Evolutionary conservation across 1,140 invertebrate species (phyloP).

Genomic region (Macrobrachium nipponense): DNA sequence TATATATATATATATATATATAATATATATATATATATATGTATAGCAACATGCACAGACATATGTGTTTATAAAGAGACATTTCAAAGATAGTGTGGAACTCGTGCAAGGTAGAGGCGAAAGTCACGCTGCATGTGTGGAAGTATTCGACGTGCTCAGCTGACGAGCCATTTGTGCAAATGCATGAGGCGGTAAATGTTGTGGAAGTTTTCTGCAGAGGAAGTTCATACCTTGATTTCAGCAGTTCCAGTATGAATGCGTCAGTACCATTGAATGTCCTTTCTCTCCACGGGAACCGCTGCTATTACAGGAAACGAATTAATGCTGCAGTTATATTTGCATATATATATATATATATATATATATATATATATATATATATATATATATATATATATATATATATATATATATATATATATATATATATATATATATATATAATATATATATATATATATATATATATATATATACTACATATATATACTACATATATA

Average conservation of each 20-base stretch:
- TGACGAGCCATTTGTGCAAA: too few species aligned
- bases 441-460: neutral
- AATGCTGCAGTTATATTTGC: neutral
- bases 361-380: neutral
- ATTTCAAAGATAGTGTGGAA: too few species aligned
- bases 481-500: neutral
- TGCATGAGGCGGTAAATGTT: too few species aligned
- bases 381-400: neutral
- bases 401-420: neutral
- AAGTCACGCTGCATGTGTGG: too few species aligned
- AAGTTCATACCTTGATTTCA: too few species aligned
- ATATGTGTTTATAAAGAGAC: neutral
- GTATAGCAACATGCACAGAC: neutral
- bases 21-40: neutral
- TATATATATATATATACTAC: neutral
- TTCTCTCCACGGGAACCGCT: too few species aligned
- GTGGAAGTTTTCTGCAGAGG: too few species aligned
- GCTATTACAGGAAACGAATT: too few species aligned
- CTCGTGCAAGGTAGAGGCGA: too few species aligned
- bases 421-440: conserved; percentile 6
- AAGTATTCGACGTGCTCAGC: too few species aligned
- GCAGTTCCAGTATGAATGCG: too few species aligned
- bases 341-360: neutral
- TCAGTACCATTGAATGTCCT: too few species aligned
- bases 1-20: neutral